Conservation (phyloP, 1,140 invertebrate genomes). For the Pemphigus obesinymphae region DNA sequence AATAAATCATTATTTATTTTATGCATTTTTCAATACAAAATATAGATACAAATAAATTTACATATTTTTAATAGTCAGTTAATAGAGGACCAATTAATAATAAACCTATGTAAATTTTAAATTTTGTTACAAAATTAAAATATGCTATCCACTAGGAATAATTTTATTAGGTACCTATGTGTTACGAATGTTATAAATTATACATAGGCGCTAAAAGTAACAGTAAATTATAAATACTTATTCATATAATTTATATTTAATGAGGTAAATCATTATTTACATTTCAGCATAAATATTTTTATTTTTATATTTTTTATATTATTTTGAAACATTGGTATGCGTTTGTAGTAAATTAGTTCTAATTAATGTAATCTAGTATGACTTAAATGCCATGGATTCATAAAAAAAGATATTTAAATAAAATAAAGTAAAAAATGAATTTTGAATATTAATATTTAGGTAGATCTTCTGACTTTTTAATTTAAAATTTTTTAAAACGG, state of each 20-base stretch:
- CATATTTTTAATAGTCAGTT: neutral
- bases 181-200: too few relatives aligned
- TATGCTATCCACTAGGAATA: too few relatives aligned
- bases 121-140: too few relatives aligned
- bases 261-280: neutral
- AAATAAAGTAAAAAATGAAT: too few relatives aligned
- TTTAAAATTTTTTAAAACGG: too few relatives aligned
- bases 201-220: too few relatives aligned
- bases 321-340: neutral
- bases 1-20: too few relatives aligned
- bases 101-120: neutral
- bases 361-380: too few relatives aligned
- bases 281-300: neutral
- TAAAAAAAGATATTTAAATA: neutral
- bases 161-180: too few relatives aligned
- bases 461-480: too few relatives aligned
- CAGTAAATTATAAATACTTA: neutral
- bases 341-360: too few relatives aligned
- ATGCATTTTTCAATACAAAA: neutral
- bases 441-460: too few relatives aligned
- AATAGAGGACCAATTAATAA: neutral
- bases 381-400: neutral
- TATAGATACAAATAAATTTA: neutral
- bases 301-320: neutral
- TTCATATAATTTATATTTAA: neutral